These are phyloP conservation scores for Pagetopsis macropterus DNA, from an alignment of 2,797 vertebrate genomes.

Conservation along the genomic window DNA sequence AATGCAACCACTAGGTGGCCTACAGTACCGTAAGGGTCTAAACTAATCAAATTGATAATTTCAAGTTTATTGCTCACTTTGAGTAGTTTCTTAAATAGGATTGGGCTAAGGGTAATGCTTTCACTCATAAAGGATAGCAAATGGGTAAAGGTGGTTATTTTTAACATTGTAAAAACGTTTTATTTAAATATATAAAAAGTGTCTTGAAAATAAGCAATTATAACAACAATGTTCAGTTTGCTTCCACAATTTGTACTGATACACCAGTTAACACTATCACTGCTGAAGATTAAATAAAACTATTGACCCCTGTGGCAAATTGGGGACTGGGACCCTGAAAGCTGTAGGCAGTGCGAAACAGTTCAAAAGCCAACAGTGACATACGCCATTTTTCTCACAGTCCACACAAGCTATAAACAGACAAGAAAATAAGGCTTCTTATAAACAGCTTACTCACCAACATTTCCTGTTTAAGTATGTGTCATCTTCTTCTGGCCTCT, in stretches of 20 bases:
- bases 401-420: background rate
- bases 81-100: constrained; percentile 8
- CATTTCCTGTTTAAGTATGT: constrained; percentile 23
- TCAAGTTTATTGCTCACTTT: constrained; percentile 18
- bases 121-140: constrained; percentile 17
- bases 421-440: background rate
- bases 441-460: background rate
- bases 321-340: background rate
- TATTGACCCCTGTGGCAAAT: constrained; percentile 16
- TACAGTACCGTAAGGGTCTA: background rate
- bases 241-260: background rate
- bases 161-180: background rate
- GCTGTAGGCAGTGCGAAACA: background rate
- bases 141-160: background rate
- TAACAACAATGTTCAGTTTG: background rate
- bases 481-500: constrained; percentile 18
- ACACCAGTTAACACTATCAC: background rate
- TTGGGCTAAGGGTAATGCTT: constrained; percentile 8
- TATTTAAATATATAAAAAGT: too few relatives aligned
- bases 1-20: background rate
- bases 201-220: background rate
- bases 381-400: background rate
- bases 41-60: constrained; percentile 20
- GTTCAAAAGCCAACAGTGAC: background rate
- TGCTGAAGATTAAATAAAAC: constrained; percentile 5